Evolutionary conservation across 2,888 invertebrate species (phyloP).

Genomic region (Drosophila heteroneura): DNA sequence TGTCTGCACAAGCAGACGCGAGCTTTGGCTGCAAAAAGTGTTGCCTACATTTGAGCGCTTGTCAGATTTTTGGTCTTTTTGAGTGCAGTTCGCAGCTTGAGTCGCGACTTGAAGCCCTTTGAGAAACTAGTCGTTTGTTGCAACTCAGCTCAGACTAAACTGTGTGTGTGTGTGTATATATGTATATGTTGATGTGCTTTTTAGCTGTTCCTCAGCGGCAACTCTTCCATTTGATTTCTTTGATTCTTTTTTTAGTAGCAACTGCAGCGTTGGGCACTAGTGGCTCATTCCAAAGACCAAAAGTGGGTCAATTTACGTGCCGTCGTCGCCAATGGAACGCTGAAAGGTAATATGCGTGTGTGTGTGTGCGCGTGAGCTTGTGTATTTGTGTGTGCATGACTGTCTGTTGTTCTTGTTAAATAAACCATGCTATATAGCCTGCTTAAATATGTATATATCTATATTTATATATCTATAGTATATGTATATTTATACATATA

Average conservation of each 20-base stretch:
- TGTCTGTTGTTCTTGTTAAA: constrained; percentile 78
- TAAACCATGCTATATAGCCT: constrained; percentile 64
- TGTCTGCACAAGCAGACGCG: constrained; percentile 20
- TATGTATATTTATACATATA: not conserved
- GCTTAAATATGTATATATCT: constrained; percentile 15
- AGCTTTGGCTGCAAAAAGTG: constrained; percentile 50
- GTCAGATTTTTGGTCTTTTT: not conserved
- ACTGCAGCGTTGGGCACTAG: constrained; percentile 19
- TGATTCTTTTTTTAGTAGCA: constrained; percentile 61
- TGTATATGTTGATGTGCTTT: constrained; percentile 8
- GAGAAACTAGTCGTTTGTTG: constrained; percentile 32
- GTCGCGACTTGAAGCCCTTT: constrained; percentile 7
- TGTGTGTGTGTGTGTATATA: not conserved
- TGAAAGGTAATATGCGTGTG: constrained; percentile 43
- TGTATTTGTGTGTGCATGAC: constrained; percentile 35
- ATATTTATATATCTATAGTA: not conserved
- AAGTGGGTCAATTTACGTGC: constrained; percentile 75
- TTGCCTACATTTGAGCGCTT: constrained; percentile 43
- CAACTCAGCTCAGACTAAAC: constrained; percentile 1
- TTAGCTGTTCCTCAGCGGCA: constrained; percentile 44
- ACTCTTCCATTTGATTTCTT: constrained; percentile 80
- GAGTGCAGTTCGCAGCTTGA: constrained; percentile 22
- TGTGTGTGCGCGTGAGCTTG: constrained; percentile 30
- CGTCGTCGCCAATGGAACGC: constrained; percentile 45
- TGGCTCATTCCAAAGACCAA: constrained; percentile 61